These are phyloP conservation scores for Plectrocnemia conspersa DNA, from an alignment of 1,140 invertebrate species.

Conservation along the genomic window DNA sequence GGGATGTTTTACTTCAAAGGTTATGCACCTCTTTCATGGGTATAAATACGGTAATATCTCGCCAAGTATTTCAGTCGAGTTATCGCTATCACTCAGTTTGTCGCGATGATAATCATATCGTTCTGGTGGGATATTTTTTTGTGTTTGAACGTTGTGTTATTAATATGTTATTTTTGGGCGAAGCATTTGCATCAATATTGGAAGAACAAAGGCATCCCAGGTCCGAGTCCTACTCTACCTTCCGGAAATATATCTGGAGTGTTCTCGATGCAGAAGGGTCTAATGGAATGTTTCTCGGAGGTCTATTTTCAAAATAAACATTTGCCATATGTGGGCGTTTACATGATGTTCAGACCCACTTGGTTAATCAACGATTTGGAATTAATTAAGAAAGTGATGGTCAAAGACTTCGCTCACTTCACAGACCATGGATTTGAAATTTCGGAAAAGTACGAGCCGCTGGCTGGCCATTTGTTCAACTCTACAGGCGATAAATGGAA, in stretches of 20 bases:
- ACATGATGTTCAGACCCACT: conserved; percentile 45
- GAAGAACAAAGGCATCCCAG: conserved; percentile 11
- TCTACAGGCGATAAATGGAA: conserved; percentile 52
- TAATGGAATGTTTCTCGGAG: conserved; percentile 22
- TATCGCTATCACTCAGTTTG: too few species aligned
- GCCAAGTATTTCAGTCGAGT: too few species aligned
- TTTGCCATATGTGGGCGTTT: conserved; percentile 29
- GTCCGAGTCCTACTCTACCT: conserved; percentile 16
- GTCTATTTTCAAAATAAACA: conserved; percentile 19
- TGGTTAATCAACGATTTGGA: conserved; percentile 49
- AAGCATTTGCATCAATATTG: conserved; percentile 3
- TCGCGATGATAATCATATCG: conserved; percentile 14
- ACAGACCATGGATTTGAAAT: conserved; percentile 51
- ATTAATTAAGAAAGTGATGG: conserved; percentile 53
- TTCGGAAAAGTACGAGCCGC: conserved; percentile 41
- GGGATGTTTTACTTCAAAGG: too few species aligned
- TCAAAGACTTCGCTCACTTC: conserved; percentile 58
- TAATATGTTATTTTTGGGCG: not conserved
- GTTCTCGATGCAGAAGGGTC: conserved; percentile 21
- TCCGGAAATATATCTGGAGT: conserved; percentile 24
- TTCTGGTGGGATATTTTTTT: conserved; percentile 23
- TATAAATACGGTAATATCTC: too few species aligned
- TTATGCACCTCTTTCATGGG: too few species aligned
- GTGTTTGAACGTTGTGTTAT: not conserved
- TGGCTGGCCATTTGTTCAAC: conserved; percentile 43